Base-by-base conservation (phyloP, 2,888 invertebrate species). In the Ophion ventricosus region DNA sequence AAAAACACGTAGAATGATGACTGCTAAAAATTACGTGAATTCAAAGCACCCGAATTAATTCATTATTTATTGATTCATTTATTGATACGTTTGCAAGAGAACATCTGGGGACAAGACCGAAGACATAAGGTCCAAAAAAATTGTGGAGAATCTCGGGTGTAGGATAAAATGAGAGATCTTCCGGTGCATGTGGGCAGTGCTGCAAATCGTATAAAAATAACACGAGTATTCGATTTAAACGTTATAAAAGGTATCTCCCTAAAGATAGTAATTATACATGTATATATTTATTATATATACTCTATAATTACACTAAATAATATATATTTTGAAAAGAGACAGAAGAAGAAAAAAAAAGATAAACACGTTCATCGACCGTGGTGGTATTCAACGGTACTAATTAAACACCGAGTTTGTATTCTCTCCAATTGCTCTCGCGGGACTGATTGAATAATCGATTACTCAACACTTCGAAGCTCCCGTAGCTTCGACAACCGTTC, bases 401-500 rank as follows among this genome's bases (percentile, higher is more conserved):
- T 76, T 76, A 67, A 76, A 76, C 76, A 29, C 35, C 40, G 40
- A 57, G 64, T 29, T 56, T 29, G 69, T 67, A 77, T 70, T 70
- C 76, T 43, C 56, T 57, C 57, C 25, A 40, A 67, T 67, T 67
- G 66, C 49, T 49, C 78, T 70, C 78, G 69, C 54, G 75, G 63
- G 63, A n/a, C 64, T 69, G 63, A 74, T 74, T 70, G 74, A 79
- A 79, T 83, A 75, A 75, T 70, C 79, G 79, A 83, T 83, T 75
- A 70, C 56, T 75, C 69, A 70, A 56, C 67, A 54, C 79, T 64
- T 61, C 49, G 26, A 69, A 61, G 29, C 66, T 49, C 17, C 40
- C 35, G 11, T 11, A 56, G 56, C 72, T 69, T n/a, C 56, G 54
- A 79, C 57, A 25, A 14, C 72, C 49, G 78, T 61, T 70, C 67